phyloP scores from a whole-genome alignment of 2,797 vertebrate genomes.

The Salarias fasciatus region DNA sequence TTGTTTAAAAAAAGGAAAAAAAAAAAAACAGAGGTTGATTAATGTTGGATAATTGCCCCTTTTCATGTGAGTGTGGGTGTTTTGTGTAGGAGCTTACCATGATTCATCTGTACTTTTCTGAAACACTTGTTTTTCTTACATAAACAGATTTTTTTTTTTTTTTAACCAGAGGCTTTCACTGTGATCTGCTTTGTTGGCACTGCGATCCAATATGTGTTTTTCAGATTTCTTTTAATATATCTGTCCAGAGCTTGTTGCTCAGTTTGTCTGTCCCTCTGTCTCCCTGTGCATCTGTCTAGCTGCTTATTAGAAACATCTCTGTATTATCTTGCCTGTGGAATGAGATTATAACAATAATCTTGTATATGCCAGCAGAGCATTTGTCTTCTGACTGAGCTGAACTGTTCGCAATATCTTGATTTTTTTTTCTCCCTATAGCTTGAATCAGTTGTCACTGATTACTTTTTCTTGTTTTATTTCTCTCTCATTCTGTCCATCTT shows the following conservation, averaged over 20 bases:
- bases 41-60: neutral
- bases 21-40: too few relatives aligned
- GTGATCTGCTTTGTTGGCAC: neutral
- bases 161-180: slow-evolving; percentile 1
- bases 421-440: slow-evolving; percentile 89
- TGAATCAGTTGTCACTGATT: slow-evolving; percentile 89
- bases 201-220: slow-evolving; percentile 9
- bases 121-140: slow-evolving; percentile 32
- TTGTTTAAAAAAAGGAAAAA: too few relatives aligned
- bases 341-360: slow-evolving; percentile 27
- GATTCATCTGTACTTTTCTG: slow-evolving; percentile 28
- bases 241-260: slow-evolving; percentile 31
- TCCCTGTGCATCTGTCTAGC: slow-evolving; percentile 37
- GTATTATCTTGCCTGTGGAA: slow-evolving; percentile 27
- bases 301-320: slow-evolving; percentile 38
- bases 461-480: slow-evolving; percentile 83
- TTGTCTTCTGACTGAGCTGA: slow-evolving; percentile 25
- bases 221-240: neutral
- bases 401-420: slow-evolving; percentile 62
- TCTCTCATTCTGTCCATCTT: slow-evolving; percentile 74
- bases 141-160: slow-evolving; percentile 4
- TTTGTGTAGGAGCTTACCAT: slow-evolving; percentile 23
- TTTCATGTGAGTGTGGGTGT: slow-evolving; percentile 26
- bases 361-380: neutral
- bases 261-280: slow-evolving; percentile 76